Evolutionary conservation across 2,797 vertebrate species (phyloP).

Genomic region (Rhinella marina): DNA sequence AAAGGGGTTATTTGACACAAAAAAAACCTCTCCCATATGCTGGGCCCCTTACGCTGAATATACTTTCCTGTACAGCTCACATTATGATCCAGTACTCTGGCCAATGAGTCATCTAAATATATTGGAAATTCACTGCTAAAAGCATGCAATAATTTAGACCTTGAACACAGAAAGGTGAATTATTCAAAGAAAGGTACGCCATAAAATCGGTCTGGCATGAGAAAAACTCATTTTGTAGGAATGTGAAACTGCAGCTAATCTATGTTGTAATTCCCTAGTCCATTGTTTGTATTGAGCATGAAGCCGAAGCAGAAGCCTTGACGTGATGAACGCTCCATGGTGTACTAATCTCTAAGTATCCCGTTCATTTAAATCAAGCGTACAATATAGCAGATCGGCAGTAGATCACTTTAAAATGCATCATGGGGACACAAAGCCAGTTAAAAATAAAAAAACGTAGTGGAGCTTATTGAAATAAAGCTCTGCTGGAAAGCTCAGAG

Average conservation of each 20-base stretch:
- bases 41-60: too few species aligned
- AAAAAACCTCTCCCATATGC: too few species aligned
- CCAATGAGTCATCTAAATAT: background rate
- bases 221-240: background rate
- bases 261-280: conserved; percentile 1
- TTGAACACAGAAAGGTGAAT: conserved; percentile 34
- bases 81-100: too few species aligned
- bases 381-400: conserved; percentile 19
- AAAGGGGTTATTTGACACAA: too few species aligned
- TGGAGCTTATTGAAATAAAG: conserved; percentile 32
- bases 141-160: conserved; percentile 24
- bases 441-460: conserved; percentile 42
- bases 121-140: conserved; percentile 21
- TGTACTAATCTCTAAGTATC: conserved; percentile 36
- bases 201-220: background rate
- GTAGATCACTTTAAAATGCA: conserved; percentile 35
- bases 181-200: background rate
- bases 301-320: conserved; percentile 24
- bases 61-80: too few species aligned
- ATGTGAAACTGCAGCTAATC: conserved; percentile 1
- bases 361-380: background rate
- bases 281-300: conserved; percentile 28
- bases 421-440: conserved; percentile 26
- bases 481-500: conserved; percentile 1
- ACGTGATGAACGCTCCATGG: conserved; percentile 23